Percentiles rank a stretch among this genome's conserved stretches.
phyloP scores from a whole-genome alignment of 2,797 vertebrate genomes.

The Manis pentadactyla region DNA sequence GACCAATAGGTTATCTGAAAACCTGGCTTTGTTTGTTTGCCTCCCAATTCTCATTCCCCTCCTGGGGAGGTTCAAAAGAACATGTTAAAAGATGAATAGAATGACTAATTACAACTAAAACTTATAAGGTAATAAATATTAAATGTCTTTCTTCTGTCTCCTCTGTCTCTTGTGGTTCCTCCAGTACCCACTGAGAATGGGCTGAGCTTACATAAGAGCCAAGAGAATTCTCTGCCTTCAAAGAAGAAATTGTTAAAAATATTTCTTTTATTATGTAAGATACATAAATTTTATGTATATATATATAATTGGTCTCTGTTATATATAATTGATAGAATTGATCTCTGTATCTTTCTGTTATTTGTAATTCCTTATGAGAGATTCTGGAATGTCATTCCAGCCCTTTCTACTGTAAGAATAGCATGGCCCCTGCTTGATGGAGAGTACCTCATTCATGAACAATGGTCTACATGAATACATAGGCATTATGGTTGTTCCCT shows the following conservation, averaged over 20 bases:
- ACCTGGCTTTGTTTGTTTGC: not conserved
- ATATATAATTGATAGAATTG: no score
- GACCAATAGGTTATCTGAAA: not conserved
- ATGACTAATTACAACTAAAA: not conserved
- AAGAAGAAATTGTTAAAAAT: slow-evolving; percentile 23
- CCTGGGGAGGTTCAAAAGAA: not conserved
- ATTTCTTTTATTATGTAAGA: slow-evolving; percentile 11
- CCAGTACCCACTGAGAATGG: not conserved
- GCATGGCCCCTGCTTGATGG: not conserved
- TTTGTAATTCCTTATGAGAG: not conserved
- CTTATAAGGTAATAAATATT: not conserved
- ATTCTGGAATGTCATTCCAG: not conserved
- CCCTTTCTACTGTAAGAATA: not conserved
- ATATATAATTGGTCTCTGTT: not conserved
- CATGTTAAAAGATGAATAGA: not conserved
- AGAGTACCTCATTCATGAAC: not conserved
- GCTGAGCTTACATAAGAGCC: not conserved
- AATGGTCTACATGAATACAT: not conserved
- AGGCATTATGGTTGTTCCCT: not conserved
- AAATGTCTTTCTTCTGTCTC: not conserved
- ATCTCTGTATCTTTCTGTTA: not conserved
- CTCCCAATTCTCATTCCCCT: not conserved
- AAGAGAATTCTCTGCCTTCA: not conserved
- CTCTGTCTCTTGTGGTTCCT: not conserved
- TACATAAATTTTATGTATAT: not conserved